Conservation (phyloP, 1,140 invertebrate species). For the Euura lappo region DNA sequence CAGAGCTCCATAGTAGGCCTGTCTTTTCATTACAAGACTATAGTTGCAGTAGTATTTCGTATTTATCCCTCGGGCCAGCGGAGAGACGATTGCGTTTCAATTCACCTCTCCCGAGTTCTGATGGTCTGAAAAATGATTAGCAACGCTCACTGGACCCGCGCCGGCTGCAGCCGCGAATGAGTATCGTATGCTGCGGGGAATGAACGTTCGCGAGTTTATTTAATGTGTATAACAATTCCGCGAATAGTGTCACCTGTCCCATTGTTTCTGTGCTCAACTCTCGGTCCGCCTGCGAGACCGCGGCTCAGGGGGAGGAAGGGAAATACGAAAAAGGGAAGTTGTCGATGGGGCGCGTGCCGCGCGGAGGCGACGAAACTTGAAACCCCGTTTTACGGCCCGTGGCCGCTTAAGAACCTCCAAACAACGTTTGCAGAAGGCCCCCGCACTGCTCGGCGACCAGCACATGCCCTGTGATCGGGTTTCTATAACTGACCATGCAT, state of each 20-base stretch:
- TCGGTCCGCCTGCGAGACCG: not conserved
- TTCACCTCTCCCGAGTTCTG: too few species aligned
- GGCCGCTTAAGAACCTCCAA: not conserved
- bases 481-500: slow-evolving; percentile 1
- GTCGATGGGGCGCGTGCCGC: not conserved
- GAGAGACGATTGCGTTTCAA: too few species aligned
- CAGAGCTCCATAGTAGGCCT: too few species aligned
- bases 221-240: not conserved
- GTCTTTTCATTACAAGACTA: too few species aligned
- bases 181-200: too few species aligned
- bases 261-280: not conserved
- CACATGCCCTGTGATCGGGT: not conserved
- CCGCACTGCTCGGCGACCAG: not conserved
- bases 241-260: not conserved
- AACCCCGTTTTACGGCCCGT: not conserved
- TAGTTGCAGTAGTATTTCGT: too few species aligned
- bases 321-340: not conserved
- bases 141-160: too few species aligned
- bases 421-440: not conserved
- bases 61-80: too few species aligned
- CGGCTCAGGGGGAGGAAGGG: not conserved
- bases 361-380: slow-evolving; percentile 4
- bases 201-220: too few species aligned
- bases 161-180: too few species aligned
- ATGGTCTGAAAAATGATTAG: too few species aligned